phyloP scores from a whole-genome alignment of 1,140 invertebrate species.

The Drosophila suzukii region DNA sequence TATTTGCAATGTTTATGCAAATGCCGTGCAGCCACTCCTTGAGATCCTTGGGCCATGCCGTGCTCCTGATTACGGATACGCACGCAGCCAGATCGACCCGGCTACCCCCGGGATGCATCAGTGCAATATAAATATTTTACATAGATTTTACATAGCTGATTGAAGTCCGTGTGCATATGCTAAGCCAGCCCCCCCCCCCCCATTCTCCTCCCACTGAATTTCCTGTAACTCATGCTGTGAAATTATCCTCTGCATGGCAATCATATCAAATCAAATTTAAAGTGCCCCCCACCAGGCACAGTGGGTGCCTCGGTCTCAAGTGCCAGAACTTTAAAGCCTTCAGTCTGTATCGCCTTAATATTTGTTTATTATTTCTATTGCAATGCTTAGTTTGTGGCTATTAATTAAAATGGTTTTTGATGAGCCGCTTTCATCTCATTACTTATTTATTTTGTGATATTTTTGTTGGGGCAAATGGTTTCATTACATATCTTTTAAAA shows the following conservation, averaged over 20 bases:
- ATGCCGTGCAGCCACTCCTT: constrained; percentile 45
- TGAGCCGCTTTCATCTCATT: background rate
- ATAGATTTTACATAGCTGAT: constrained; percentile 82
- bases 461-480: background rate
- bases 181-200: constrained; percentile 42
- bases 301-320: constrained; percentile 5
- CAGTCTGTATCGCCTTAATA: background rate
- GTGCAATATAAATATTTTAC: constrained; percentile 80
- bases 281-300: constrained; percentile 38
- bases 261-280: constrained; percentile 76
- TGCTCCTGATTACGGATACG: constrained; percentile 62
- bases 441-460: background rate
- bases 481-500: no score
- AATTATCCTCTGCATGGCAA: constrained; percentile 62
- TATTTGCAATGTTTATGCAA: constrained; percentile 73
- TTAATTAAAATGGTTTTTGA: constrained; percentile 2
- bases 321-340: background rate
- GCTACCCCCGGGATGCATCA: constrained; percentile 63
- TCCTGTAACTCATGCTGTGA: constrained; percentile 29
- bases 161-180: constrained; percentile 74
- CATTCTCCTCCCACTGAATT: background rate
- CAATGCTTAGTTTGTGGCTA: background rate
- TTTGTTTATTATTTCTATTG: background rate
- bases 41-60: constrained; percentile 36
- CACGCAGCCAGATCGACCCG: constrained; percentile 35